These are phyloP conservation scores for Orthonyx spaldingii DNA, from an alignment of 2,113 vertebrate species.

Conservation along the genomic window DNA sequence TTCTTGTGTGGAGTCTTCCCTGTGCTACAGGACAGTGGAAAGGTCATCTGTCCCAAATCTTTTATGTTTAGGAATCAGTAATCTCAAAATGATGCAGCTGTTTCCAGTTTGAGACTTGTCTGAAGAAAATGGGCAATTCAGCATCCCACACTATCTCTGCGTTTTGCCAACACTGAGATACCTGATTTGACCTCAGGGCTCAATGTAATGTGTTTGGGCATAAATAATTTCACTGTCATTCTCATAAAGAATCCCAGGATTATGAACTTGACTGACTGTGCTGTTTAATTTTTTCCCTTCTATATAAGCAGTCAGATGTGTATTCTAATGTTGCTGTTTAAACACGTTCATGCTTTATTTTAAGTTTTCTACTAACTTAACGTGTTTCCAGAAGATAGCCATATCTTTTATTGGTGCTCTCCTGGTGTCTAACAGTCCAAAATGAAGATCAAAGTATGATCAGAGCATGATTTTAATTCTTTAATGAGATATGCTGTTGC, in stretches of 20 bases:
- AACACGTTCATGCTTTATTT: background rate
- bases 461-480: background rate
- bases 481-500: background rate
- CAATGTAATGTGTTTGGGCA: background rate
- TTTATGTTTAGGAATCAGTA: background rate
- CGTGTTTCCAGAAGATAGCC: background rate
- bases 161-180: background rate
- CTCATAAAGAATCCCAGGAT: background rate
- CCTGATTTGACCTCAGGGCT: background rate
- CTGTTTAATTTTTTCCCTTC: background rate
- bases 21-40: background rate
- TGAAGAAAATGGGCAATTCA: background rate
- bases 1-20: background rate
- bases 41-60: background rate
- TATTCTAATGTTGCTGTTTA: background rate
- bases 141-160: background rate
- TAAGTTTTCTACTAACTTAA: background rate
- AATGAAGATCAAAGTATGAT: background rate
- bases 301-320: background rate
- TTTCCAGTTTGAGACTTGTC: background rate
- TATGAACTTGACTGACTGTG: background rate
- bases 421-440: background rate
- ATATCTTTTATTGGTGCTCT: background rate
- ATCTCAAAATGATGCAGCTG: background rate
- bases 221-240: background rate